These are phyloP conservation scores for Sitobion miscanthi DNA, from an alignment of 1,140 invertebrate species.

Conservation along the genomic window DNA sequence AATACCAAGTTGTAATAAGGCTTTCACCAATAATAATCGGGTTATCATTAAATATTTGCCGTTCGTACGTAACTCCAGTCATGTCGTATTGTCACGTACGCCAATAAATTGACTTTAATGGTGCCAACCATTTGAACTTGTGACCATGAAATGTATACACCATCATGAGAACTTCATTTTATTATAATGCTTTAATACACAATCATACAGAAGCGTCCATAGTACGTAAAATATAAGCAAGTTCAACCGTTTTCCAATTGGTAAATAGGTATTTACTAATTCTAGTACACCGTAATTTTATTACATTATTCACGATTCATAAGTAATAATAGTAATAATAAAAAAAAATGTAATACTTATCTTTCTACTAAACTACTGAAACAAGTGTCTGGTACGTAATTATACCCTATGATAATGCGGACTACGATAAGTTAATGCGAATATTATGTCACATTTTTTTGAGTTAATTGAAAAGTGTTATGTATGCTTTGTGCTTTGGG, in stretches of 20 bases:
- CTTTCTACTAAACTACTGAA: neutral
- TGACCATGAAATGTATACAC: neutral
- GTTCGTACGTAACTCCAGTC: neutral
- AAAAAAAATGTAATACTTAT: neutral
- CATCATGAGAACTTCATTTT: neutral
- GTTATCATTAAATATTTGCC: constrained; percentile 34
- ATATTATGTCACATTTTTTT: constrained; percentile 10
- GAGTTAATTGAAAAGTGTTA: neutral
- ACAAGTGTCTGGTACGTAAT: neutral
- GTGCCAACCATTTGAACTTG: neutral
- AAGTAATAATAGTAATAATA: neutral
- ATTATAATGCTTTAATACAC: neutral
- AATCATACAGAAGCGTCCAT: neutral
- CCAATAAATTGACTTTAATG: neutral
- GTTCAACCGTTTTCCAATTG: neutral
- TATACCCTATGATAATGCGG: neutral
- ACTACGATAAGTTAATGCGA: neutral
- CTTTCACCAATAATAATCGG: constrained; percentile 43
- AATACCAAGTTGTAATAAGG: neutral
- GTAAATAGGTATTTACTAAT: neutral
- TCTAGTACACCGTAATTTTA: neutral
- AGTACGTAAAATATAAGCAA: neutral
- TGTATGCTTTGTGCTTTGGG: constrained; percentile 3
- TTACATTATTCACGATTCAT: neutral
- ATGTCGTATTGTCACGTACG: constrained; percentile 11